Evolutionary conservation across 1,140 invertebrate species (phyloP).

Genomic region (Magallana angulata): DNA sequence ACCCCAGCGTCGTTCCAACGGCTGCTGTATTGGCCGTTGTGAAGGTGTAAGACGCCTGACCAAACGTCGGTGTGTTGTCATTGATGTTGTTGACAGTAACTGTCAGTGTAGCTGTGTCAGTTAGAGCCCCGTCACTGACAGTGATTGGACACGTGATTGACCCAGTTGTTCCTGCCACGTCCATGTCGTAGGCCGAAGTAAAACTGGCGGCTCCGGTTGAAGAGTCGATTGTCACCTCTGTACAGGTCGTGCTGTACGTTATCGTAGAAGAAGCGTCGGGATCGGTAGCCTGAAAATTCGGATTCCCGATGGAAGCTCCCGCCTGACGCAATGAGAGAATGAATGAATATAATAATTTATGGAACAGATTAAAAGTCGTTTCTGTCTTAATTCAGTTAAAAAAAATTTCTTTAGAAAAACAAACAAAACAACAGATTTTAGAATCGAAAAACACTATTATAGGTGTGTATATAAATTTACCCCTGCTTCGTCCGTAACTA

Average conservation of each 20-base stretch:
- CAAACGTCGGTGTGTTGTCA: constrained; percentile 50
- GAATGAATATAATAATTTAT: too few species aligned
- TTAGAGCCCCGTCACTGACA: constrained; percentile 37
- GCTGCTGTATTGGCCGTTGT: neutral
- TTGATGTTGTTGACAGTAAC: constrained; percentile 46
- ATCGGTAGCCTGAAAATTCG: constrained; percentile 45
- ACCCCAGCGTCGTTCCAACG: constrained; percentile 26
- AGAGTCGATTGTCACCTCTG: constrained; percentile 5
- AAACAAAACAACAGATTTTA: too few species aligned
- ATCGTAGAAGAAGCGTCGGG: constrained; percentile 49
- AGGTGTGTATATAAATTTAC: neutral
- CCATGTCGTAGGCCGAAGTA: constrained; percentile 38
- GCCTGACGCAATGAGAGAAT: constrained; percentile 25
- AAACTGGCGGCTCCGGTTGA: neutral
- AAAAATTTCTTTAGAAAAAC: too few species aligned
- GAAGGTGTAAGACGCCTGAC: constrained; percentile 38
- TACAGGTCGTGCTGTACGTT: constrained; percentile 50
- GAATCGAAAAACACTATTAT: too few species aligned
- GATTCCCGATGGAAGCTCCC: constrained; percentile 45
- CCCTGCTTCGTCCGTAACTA: constrained; percentile 43
- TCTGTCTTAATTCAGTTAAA: too few species aligned
- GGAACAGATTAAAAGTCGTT: too few species aligned
- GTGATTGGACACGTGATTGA: constrained; percentile 40
- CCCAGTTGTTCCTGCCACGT: constrained; percentile 15
- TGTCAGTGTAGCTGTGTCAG: constrained; percentile 36